These are phyloP conservation scores for Eretmocerus hayati DNA, from an alignment of 2,888 invertebrate species.

Conservation along the genomic window DNA sequence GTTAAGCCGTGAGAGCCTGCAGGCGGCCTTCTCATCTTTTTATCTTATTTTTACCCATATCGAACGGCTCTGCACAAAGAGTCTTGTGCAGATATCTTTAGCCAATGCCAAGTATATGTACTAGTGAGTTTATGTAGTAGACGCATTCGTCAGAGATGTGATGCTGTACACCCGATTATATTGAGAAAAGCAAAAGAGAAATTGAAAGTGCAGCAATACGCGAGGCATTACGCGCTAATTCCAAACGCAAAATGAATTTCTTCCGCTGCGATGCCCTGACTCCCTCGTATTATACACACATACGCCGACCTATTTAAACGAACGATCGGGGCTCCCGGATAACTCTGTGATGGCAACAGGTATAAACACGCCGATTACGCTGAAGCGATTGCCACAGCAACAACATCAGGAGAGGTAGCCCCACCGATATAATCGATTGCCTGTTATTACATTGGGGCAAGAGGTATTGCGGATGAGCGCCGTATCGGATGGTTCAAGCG, in stretches of 20 bases:
- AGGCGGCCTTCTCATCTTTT: too few relatives aligned
- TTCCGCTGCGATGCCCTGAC: slow-evolving; percentile 24
- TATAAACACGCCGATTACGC: slow-evolving; percentile 29
- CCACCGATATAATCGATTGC: slow-evolving; percentile 31
- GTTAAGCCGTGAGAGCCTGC: slow-evolving; percentile 4
- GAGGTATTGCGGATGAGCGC: too few relatives aligned
- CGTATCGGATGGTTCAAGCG: too few relatives aligned
- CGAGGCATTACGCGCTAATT: slow-evolving; percentile 23
- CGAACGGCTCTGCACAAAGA: slow-evolving; percentile 17
- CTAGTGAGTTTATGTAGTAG: not conserved
- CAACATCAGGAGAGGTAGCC: too few relatives aligned
- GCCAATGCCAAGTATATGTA: slow-evolving; percentile 1
- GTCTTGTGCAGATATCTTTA: slow-evolving; percentile 21
- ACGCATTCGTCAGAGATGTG: not conserved
- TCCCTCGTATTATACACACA: too few relatives aligned
- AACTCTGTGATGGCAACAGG: slow-evolving; percentile 31
- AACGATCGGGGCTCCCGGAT: slow-evolving; percentile 23
- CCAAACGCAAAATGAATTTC: slow-evolving; percentile 26
- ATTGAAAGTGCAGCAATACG: too few relatives aligned
- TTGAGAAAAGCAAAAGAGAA: too few relatives aligned
- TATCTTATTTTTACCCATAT: slow-evolving; percentile 20
- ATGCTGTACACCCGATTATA: too few relatives aligned
- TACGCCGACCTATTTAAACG: slow-evolving; percentile 28
- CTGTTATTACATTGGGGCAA: slow-evolving; percentile 31
- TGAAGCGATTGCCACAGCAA: too few relatives aligned